These are phyloP conservation scores for Theodoxus fluviatilis DNA, from an alignment of 2,888 invertebrate species.

Conservation along the genomic window DNA sequence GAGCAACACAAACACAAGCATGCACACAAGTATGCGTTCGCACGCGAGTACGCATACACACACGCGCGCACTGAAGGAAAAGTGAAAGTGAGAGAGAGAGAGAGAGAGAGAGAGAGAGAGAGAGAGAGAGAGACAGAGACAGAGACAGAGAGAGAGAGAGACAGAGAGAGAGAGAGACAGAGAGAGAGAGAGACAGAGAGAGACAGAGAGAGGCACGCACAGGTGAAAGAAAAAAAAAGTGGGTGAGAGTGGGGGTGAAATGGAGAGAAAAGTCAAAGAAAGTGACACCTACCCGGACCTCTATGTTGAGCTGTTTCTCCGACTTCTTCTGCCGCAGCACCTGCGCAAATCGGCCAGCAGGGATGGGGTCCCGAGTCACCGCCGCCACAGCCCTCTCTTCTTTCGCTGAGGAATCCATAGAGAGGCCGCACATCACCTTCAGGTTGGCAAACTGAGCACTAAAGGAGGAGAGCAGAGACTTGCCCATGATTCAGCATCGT, in stretches of 20 bases:
- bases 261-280: not conserved
- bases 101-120: not conserved
- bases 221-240: not conserved
- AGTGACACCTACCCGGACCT: conserved; percentile 51
- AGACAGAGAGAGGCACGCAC: too few relatives aligned
- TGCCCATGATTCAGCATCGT: too few relatives aligned
- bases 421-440: conserved; percentile 43
- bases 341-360: conserved; percentile 44
- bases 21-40: too few relatives aligned
- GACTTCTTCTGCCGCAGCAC: conserved; percentile 46
- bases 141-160: too few relatives aligned
- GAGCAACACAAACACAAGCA: too few relatives aligned
- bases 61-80: too few relatives aligned
- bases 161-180: not conserved
- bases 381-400: conserved; percentile 52
- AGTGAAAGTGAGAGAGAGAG: too few relatives aligned
- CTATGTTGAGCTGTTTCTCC: conserved; percentile 49
- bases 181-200: conserved; percentile 13
- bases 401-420: conserved; percentile 46
- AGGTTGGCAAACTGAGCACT: conserved; percentile 37
- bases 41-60: too few relatives aligned
- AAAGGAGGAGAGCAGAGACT: conserved; percentile 38
- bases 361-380: conserved; percentile 47
- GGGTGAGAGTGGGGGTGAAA: not conserved
- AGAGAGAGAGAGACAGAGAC: conserved; percentile 13